Evolutionary conservation across 2,113 vertebrate species (phyloP), one percentile per base, ranked within the genome.

Genomic region (Crypturellus undulatus): DNA sequence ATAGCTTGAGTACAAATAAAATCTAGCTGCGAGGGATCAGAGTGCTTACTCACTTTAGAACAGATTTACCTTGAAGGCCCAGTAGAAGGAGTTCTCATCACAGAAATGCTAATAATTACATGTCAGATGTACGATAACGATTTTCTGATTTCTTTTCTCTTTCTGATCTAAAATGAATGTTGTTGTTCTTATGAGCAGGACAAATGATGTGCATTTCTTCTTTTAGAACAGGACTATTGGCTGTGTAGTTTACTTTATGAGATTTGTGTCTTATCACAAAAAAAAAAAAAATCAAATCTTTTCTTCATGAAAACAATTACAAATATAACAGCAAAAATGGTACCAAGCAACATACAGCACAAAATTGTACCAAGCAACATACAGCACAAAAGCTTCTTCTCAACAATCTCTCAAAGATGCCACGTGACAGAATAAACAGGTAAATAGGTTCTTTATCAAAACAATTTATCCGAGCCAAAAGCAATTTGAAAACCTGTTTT

Each of bases 291-390:
- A 34, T 42, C 51, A 30, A 21, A 4, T 1, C 36, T 59, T 45
- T 65, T 19, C 20, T 56, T 83, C 4, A 42, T 60, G 1, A 80
- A 92, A 72, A 60, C 13, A 4, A 28, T 52, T 69, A 56, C 20
- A 62, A 91, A 70, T 43, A 40, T 19, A 63, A 49, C 14, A 8
- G 22, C 49, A 89, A 22, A 79, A 79, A 52, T 70, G 42, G 7
- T 18, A 59, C 10, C 52, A 56, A 68, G 40, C 0, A 0, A 7
- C 4, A 9, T 8, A 15, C 3, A 59, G 17, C 18, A 60, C 15
- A 54, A 71, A 18, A 18, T n/a, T n/a, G 7, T 18, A 59, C 10
- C 52, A 56, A 68, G 40, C 0, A 0, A 7, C 4, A 9, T 8
- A 15, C 3, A 59, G 17, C 18, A 60, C 15, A 54, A 71, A 18